phyloP scores from a whole-genome alignment of 2,888 invertebrate genomes.

The Tiliacea aurago region DNA sequence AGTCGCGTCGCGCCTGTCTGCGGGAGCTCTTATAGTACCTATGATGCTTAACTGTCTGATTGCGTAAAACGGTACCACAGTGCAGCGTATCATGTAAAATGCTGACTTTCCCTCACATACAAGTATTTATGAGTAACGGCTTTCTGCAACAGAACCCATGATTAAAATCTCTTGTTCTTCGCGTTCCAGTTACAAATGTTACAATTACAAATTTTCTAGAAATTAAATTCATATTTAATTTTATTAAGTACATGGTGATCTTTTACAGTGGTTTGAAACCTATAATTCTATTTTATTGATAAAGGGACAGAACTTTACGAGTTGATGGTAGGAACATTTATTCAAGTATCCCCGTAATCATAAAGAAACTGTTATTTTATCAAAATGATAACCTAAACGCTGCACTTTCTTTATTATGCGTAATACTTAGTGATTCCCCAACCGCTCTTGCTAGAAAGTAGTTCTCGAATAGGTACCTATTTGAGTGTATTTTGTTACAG shows the following conservation, averaged over 20 bases:
- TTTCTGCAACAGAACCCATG: constrained; percentile 22
- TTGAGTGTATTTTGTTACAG: background rate
- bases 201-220: background rate
- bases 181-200: constrained; percentile 21
- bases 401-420: background rate
- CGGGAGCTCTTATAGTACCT: background rate
- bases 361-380: background rate
- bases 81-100: constrained; percentile 38
- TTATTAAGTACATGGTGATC: background rate
- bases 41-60: constrained; percentile 18
- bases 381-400: background rate
- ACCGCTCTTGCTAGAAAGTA: background rate
- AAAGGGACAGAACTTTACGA: background rate
- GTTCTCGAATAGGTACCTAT: background rate
- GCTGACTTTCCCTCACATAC: constrained; percentile 53
- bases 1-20: background rate
- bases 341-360: background rate
- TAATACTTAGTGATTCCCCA: background rate
- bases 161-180: constrained; percentile 40
- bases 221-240: background rate
- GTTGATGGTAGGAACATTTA: background rate
- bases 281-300: background rate
- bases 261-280: background rate
- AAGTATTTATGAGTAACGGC: constrained; percentile 32
- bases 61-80: constrained; percentile 32